Percentiles rank a stretch among this genome's conserved stretches.
These are phyloP conservation scores for Limulus polyphemus DNA, from an alignment of 2,888 invertebrate species.

Conservation along the genomic window DNA sequence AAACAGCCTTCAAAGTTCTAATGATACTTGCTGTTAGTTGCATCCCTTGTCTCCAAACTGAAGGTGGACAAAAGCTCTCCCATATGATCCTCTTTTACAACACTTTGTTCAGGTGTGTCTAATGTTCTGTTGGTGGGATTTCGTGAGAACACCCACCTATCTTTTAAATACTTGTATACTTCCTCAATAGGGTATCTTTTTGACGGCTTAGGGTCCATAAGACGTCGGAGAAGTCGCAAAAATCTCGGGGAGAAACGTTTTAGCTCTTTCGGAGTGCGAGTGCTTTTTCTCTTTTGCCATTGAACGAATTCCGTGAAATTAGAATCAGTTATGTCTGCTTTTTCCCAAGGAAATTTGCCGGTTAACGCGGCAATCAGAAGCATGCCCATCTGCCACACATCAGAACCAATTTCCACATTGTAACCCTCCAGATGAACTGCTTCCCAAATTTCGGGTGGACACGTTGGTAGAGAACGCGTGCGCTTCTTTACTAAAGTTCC, in stretches of 20 bases:
- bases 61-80: constrained; percentile 12
- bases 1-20: too few relatives aligned
- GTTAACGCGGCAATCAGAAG: constrained; percentile 89
- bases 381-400: constrained; percentile 95
- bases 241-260: constrained; percentile 79
- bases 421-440: constrained; percentile 42
- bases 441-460: constrained; percentile 80
- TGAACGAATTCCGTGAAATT: constrained; percentile 56
- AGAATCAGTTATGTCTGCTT: constrained; percentile 84
- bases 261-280: constrained; percentile 42
- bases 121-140: constrained; percentile 17
- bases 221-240: constrained; percentile 70
- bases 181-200: constrained; percentile 28
- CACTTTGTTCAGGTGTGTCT: background rate
- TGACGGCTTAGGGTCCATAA: constrained; percentile 28
- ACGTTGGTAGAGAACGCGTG: constrained; percentile 51
- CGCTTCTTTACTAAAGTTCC: constrained; percentile 47
- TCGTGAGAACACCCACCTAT: constrained; percentile 25
- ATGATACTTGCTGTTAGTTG: background rate
- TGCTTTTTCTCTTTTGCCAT: constrained; percentile 50
- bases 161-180: constrained; percentile 27
- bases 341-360: constrained; percentile 89
- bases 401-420: constrained; percentile 74
- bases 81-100: constrained; percentile 4
- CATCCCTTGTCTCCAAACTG: constrained; percentile 3